Evolutionary conservation across 1,140 invertebrate species (phyloP), one percentile per base, ranked within the genome.

Genomic region (Zophobas morio): DNA sequence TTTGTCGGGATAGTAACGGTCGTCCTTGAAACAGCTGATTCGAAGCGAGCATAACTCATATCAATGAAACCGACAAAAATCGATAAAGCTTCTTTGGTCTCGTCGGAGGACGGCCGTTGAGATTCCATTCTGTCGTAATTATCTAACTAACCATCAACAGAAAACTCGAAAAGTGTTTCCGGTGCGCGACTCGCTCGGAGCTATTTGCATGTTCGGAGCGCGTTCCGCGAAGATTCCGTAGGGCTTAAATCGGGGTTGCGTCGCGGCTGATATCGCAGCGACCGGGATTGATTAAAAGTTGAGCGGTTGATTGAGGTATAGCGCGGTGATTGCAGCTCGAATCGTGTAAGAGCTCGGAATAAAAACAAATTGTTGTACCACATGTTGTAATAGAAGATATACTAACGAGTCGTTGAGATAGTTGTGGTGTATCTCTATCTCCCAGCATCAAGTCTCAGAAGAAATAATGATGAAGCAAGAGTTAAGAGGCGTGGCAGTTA

Each of bases 401-500:
- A 32, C 60, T 66, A 66, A 66, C 60, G 60, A 66, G n/a, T 66
- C 8, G 60, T 40, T 42, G 60, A 66, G 60, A 66, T 66, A 66
- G 60, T 66, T 66, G 60, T 66, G 60, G 37, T 42, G 60, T 66
- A 66, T 66, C 60, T 66, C 60, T 66, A 66, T 66, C 60, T 66
- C 60, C 60, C 60, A 66, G 60, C 60, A 66, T 66, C 60, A 66
- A 66, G 60, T 66, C 60, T 39, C 60, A 66, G 60, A 66, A 66
- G 60, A 66, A 73, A 73, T 73, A 73, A 73, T 73, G 71, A 73
- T 73, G 71, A 73, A 73, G 71, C 71, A 73, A 73, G 71, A 73
- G 71, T 73, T 66, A 66, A 66, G 60, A 66, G 60, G 60, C 60
- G 60, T 66, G 60, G 60, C 60, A 66, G 60, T 66, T 66, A 66